Evolutionary conservation across 2,113 vertebrate species (phyloP).

Genomic region (Odontesthes bonariensis): DNA sequence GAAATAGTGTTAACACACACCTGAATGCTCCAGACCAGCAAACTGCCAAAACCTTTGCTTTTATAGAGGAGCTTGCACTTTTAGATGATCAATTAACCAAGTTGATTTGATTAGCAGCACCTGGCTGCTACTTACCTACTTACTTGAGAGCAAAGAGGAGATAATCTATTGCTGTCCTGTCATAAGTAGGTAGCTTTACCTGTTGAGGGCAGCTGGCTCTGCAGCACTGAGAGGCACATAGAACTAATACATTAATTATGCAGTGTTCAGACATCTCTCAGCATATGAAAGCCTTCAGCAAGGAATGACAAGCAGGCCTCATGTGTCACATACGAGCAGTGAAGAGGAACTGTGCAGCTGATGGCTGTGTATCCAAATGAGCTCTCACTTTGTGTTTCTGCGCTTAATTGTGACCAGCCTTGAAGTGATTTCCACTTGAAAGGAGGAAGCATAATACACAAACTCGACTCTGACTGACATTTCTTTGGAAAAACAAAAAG

Average conservation of each 20-base stretch:
- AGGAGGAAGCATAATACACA: conserved; percentile 33
- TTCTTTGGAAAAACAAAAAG: conserved; percentile 43
- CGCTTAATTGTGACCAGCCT: not conserved
- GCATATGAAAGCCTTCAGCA: conserved; percentile 53
- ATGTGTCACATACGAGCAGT: conserved; percentile 22
- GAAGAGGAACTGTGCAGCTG: not conserved
- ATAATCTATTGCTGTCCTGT: conserved; percentile 3
- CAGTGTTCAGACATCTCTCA: conserved; percentile 20
- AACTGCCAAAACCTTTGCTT: no score
- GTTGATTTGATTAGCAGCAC: no score
- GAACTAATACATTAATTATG: conserved; percentile 35
- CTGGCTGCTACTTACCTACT: no score
- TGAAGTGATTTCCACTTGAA: conserved; percentile 45
- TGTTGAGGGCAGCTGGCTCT: conserved; percentile 55
- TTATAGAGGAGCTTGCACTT: no score
- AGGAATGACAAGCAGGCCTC: conserved; percentile 39
- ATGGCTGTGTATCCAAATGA: conserved; percentile 8
- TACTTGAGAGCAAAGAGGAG: conserved; percentile 12
- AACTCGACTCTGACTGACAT: conserved; percentile 18
- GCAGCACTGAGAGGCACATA: conserved; percentile 32
- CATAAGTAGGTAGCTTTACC: conserved; percentile 35
- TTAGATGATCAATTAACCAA: no score
- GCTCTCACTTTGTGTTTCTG: conserved; percentile 29
- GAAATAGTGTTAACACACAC: no score
- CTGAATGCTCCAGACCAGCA: no score